Evolutionary conservation across 2,113 vertebrate species (phyloP), one percentile per base, ranked within the genome.

Genomic region (Otus sunia): DNA sequence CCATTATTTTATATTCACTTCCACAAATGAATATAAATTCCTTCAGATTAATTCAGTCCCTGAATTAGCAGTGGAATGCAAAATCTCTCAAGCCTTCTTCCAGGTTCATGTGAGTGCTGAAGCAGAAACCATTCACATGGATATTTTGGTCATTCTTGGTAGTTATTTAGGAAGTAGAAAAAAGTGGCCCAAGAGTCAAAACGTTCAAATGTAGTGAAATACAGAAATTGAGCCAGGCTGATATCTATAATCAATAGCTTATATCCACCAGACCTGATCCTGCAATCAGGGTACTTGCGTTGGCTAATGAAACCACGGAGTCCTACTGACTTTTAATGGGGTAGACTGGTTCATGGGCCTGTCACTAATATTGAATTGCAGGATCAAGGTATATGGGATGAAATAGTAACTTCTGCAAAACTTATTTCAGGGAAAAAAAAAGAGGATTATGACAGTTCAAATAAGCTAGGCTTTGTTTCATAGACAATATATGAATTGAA

Each of bases 1-100:
- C 88, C 56, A 50, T 92, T 92, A 27, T 52, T 85, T 95, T 80
- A 73, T 86, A 76, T 76, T 76, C 74, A 53, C 23, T 88, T 93
- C 53, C 62, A 83, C 36, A 68, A 68, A 93, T 88, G 20, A 82
- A 78, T 52, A 94, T 75, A 82, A 63, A 88, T 83, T 92, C 11
- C 68, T 72, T 47, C 45, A 68, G n/a, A 56, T 75, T 0, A 92
- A 90, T 83, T 79, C 39, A 49, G 15, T 86, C 45, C n/a, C 56
- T 17, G 7, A 90, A 86, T 8, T 60, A 50, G 45, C 22, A 69
- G 39, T 27, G 23, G 62, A 79, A 75, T 52, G 58, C 20, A 85
- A 79, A 66, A 49, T 59, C 17, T 80, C 47, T 59, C 37, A 82
- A 75, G 16, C 23, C 29, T 78, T 27, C 62, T 56, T 94, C 58